phyloP scores from a whole-genome alignment of 23 tunicate genomes.

The Ascidia mentula region DNA sequence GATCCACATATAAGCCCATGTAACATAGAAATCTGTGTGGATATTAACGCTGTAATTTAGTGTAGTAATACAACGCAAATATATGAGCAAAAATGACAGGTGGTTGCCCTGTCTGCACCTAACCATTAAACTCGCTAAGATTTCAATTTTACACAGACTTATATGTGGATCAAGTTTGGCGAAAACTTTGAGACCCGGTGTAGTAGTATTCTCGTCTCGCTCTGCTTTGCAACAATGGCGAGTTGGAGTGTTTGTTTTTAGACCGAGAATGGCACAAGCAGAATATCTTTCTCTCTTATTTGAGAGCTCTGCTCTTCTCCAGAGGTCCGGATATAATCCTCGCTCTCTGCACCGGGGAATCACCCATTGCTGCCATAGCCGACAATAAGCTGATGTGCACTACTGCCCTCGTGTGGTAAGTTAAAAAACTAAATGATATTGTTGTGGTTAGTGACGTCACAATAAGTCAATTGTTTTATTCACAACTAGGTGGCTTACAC shows the following conservation, averaged over 20 bases:
- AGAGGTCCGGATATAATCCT: conserved; percentile 64
- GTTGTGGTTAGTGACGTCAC: too few species aligned
- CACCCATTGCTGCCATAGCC: conserved; percentile 47
- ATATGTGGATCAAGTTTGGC: too few species aligned
- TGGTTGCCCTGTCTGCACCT: too few species aligned
- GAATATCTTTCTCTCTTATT: conserved; percentile 64
- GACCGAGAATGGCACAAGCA: conserved; percentile 75
- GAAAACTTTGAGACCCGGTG: too few species aligned
- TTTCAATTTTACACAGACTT: too few species aligned
- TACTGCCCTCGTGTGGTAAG: conserved; percentile 62
- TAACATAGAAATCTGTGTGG: too few species aligned
- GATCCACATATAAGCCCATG: not conserved
- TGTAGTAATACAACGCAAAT: too few species aligned
- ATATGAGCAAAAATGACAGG: too few species aligned
- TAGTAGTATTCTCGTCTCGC: not conserved
- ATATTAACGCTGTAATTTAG: too few species aligned
- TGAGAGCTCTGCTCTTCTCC: conserved; percentile 57
- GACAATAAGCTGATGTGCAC: conserved; percentile 39
- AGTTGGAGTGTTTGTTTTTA: conserved; percentile 9
- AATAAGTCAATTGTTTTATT: too few species aligned
- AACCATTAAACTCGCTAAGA: too few species aligned
- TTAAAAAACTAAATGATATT: too few species aligned
- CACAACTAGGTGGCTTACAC: conserved; percentile 65
- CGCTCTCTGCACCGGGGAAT: conserved; percentile 60
- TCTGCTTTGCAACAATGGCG: not conserved